Evolutionary conservation across 2,797 vertebrate species (phyloP).

Genomic region (Galagoides demidoff): DNA sequence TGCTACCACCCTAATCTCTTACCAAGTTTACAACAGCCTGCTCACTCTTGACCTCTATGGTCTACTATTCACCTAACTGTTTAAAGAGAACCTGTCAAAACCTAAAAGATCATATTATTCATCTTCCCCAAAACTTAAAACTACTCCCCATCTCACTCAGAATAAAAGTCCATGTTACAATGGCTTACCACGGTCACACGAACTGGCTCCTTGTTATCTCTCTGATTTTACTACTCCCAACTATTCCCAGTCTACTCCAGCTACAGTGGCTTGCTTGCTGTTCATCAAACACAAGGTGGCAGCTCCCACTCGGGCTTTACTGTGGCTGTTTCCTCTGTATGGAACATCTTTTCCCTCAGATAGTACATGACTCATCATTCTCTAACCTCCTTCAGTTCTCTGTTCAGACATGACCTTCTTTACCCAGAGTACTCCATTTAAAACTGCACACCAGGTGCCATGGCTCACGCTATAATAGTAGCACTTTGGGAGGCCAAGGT

Average conservation of each 20-base stretch:
- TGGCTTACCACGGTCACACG: background rate
- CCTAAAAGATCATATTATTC: background rate
- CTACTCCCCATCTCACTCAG: conserved; percentile 8
- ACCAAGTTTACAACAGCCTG: conserved; percentile 6
- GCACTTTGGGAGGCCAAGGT: background rate
- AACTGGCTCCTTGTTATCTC: conserved; percentile 17
- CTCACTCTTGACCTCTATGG: background rate
- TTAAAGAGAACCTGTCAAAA: conserved; percentile 31
- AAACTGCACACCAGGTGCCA: background rate
- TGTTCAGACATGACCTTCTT: background rate
- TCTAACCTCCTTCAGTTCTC: conserved; percentile 23
- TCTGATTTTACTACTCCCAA: background rate
- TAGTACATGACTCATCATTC: background rate
- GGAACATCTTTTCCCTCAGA: background rate
- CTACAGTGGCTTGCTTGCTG: background rate
- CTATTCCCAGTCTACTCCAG: background rate
- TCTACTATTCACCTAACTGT: conserved; percentile 16
- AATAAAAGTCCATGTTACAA: conserved; percentile 52
- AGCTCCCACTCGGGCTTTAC: background rate
- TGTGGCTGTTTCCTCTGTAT: background rate
- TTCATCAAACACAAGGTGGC: background rate
- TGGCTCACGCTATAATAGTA: background rate
- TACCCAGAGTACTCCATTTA: background rate
- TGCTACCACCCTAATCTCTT: background rate
- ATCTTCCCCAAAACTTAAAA: conserved; percentile 40